Percentiles rank a stretch among this genome's conserved stretches.
phyloP scores from a whole-genome alignment of 2,113 vertebrate species.

The Petaurus breviceps region DNA sequence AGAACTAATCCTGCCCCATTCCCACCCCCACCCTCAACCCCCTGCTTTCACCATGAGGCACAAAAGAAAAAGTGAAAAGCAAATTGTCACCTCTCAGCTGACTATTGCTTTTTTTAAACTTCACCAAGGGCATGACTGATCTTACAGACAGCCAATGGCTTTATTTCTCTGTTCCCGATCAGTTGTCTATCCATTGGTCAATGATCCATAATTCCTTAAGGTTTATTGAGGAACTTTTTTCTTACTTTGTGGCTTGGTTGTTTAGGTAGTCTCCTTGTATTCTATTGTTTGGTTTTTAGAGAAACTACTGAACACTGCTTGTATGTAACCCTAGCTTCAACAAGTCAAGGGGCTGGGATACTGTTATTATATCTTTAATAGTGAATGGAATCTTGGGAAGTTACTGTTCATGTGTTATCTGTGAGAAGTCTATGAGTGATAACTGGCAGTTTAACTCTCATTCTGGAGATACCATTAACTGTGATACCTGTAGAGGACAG shows the following conservation, averaged over 20 bases:
- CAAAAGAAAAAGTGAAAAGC: neutral
- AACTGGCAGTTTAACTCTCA: neutral
- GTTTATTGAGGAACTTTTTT: neutral
- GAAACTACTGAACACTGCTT: neutral
- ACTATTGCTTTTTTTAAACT: neutral
- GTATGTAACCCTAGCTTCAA: neutral
- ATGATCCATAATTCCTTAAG: neutral
- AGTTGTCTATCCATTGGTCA: neutral
- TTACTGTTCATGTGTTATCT: neutral
- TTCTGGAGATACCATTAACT: neutral
- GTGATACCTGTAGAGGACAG: neutral
- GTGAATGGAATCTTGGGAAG: neutral
- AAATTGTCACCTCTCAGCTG: neutral
- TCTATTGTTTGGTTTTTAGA: neutral
- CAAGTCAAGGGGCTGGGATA: neutral
- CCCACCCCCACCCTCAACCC: too few relatives aligned
- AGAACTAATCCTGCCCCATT: neutral
- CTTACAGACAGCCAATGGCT: neutral
- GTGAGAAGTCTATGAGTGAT: neutral
- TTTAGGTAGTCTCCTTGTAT: neutral
- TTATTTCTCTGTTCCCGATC: neutral
- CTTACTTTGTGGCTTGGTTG: neutral
- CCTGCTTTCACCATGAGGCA: neutral
- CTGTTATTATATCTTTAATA: neutral
- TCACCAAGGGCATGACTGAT: neutral